phyloP scores from a whole-genome alignment of 2,888 invertebrate species.

The Chaetogeoica ovagalla region DNA sequence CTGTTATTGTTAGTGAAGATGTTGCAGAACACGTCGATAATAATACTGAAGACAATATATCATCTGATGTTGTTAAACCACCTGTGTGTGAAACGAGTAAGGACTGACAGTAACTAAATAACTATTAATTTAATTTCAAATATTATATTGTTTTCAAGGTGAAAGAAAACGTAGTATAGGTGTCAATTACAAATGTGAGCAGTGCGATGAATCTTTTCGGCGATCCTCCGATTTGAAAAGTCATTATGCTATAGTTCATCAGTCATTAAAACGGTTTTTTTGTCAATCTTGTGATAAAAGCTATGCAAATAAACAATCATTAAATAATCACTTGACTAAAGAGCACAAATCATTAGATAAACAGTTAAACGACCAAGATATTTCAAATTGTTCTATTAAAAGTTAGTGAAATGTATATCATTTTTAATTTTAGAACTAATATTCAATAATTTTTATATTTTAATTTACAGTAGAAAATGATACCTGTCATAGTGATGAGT shows the following conservation, averaged over 20 bases:
- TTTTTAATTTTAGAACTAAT: background rate
- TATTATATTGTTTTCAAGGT: constrained; percentile 19
- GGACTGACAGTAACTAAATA: background rate
- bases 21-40: constrained; percentile 5
- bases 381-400: constrained; percentile 15
- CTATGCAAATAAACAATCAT: constrained; percentile 39
- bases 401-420: background rate
- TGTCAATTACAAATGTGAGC: constrained; percentile 31
- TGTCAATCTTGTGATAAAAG: constrained; percentile 39
- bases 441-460: background rate
- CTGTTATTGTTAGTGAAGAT: background rate
- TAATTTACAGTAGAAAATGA: constrained; percentile 26
- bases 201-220: constrained; percentile 26
- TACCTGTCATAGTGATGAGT: background rate
- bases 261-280: constrained; percentile 3
- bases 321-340: constrained; percentile 34
- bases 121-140: background rate
- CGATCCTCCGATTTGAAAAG: constrained; percentile 37
- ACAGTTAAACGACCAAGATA: background rate
- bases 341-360: constrained; percentile 33
- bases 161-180: background rate
- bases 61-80: constrained; percentile 2
- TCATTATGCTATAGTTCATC: constrained; percentile 19
- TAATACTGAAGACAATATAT: background rate
- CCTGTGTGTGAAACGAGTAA: constrained; percentile 21